Evolutionary conservation across 2,888 invertebrate species (phyloP), one percentile per base, ranked within the genome.

Genomic region (Netelia inedita): DNA sequence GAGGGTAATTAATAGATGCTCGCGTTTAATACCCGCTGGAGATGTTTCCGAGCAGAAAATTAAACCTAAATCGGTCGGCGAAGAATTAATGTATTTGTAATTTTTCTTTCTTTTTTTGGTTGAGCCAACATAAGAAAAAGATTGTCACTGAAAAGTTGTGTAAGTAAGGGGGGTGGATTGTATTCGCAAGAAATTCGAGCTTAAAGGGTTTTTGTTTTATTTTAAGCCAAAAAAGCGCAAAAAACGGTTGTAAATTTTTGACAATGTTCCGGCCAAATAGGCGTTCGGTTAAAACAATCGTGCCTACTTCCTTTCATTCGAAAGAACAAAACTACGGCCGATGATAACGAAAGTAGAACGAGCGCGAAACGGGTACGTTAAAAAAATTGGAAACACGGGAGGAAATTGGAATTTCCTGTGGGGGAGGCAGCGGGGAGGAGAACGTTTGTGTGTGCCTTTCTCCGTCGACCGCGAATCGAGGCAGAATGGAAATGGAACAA

Each of bases 1-100:
- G 68, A 35, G 65, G 73, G 61, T 82, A 78, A 78, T 82, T 81
- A 81, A 81, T 81, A 71, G 71, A 81, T 71, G 69, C 63, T 53
- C 55, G 35, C 35, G 61, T 74, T 80, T 53, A 74, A 74, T 80
- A 19, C 74, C 53, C 79, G 57, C 68, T 16, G 66, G 68, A 76
- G 21, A 80, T 41, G 69, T 11, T 68, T 71, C 69, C 1, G 21
- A 10, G 41, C 19, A 43, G 46, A 69, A 1, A 28, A 10, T n/a
- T 53, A 23, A 28, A 53, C 55, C 11, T 14, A 46, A 46, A 11
- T 14, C 10, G 46, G 35, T 35, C 6, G 35, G 5, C 1, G 35
- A 35, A 35, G 35, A 35, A 35, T 6, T 5, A 5, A 0, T 6
- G 35, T 28, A 35, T 35, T 8, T 35, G 35, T 6, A 35, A 6